phyloP scores from a whole-genome alignment of 2,797 vertebrate genomes.

The Labeo calbasu region DNA sequence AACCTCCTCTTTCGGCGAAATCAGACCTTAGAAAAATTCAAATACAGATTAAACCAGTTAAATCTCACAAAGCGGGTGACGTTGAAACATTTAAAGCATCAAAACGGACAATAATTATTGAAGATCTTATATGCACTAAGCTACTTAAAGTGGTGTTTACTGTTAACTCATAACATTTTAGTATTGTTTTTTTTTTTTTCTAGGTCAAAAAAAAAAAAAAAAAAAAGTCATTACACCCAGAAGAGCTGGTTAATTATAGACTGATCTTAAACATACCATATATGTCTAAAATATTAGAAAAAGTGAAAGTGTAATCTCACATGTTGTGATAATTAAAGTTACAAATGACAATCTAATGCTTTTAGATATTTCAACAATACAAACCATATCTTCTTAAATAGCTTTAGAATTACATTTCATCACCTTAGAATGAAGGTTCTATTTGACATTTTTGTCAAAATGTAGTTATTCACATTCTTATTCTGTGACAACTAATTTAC shows the following conservation, averaged over 20 bases:
- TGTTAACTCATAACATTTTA: neutral
- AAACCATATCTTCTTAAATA: neutral
- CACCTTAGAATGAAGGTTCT: too few species aligned
- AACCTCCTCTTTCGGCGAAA: neutral
- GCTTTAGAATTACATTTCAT: neutral
- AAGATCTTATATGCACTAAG: neutral
- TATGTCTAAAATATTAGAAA: neutral
- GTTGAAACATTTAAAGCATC: too few species aligned
- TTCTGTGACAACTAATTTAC: too few species aligned
- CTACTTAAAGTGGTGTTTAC: neutral
- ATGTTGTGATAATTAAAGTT: neutral
- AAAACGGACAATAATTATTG: neutral
- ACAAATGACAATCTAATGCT: neutral
- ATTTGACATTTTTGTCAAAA: too few species aligned
- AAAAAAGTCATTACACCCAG: neutral
- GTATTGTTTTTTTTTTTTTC: neutral
- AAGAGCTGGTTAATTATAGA: neutral
- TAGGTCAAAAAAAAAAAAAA: neutral
- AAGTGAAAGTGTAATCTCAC: neutral
- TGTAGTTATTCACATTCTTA: too few species aligned
- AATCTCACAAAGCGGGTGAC: neutral
- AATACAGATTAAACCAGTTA: neutral
- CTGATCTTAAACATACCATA: neutral
- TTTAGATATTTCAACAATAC: neutral
- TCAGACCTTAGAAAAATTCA: neutral